Conservation (phyloP, 2,888 invertebrate genomes). For the Sphaeridia pumilis region DNA sequence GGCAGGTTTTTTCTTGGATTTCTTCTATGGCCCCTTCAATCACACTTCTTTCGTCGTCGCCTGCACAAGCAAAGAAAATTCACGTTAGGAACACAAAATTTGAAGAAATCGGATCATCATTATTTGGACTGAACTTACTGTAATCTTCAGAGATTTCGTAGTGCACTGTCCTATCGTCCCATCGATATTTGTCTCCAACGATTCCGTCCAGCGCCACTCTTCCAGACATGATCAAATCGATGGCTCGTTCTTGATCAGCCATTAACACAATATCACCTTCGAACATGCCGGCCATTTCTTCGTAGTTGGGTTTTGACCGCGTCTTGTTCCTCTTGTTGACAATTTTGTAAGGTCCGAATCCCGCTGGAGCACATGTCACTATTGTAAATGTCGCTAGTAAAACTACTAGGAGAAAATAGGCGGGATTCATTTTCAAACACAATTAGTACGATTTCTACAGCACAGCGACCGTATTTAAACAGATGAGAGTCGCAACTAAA, state of each 20-base stretch:
- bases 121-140: conserved; percentile 40
- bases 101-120: background rate
- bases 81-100: conserved; percentile 1
- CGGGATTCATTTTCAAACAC: too few relatives aligned
- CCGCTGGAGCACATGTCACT: background rate
- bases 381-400: too few relatives aligned
- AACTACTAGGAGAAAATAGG: too few relatives aligned
- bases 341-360: background rate
- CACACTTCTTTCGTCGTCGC: conserved; percentile 41
- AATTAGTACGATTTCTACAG: too few relatives aligned
- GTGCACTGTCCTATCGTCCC: conserved; percentile 47
- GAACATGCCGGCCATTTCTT: conserved; percentile 46
- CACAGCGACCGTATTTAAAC: too few relatives aligned
- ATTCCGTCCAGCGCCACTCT: conserved; percentile 42
- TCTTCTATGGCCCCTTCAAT: conserved; percentile 50
- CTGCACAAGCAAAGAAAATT: conserved; percentile 36
- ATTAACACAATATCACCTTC: conserved; percentile 52
- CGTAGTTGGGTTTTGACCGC: conserved; percentile 1
- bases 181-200: conserved; percentile 42
- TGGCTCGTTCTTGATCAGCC: conserved; percentile 35
- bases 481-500: too few relatives aligned
- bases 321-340: background rate
- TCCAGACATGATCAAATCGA: conserved; percentile 17
- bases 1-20: conserved; percentile 51
- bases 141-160: conserved; percentile 47